phyloP scores from a whole-genome alignment of 2,797 vertebrate species.

The Argentina silus region DNA sequence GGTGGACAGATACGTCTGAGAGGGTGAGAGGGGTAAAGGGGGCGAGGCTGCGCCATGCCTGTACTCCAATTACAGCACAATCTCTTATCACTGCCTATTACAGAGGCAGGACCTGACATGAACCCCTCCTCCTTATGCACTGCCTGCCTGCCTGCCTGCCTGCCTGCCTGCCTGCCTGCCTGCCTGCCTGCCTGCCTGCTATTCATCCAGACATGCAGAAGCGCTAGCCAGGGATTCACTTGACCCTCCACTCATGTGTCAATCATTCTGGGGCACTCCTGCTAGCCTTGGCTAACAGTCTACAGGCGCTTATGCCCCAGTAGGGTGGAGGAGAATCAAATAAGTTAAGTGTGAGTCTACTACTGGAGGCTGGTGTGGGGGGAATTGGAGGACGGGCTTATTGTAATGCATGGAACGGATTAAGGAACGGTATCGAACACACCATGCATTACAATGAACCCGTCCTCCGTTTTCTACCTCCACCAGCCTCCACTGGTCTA shows the following conservation, averaged over 20 bases:
- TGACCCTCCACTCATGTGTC: neutral
- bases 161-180: neutral
- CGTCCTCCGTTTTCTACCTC: too few relatives aligned
- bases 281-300: neutral
- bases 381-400: too few relatives aligned
- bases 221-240: neutral
- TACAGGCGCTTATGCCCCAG: neutral
- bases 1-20: neutral
- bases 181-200: neutral
- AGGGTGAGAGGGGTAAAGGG: neutral
- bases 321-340: neutral
- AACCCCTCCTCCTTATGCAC: constrained; percentile 16
- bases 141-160: too few relatives aligned
- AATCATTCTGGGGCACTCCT: neutral
- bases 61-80: constrained; percentile 17
- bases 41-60: constrained; percentile 5
- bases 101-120: constrained; percentile 25
- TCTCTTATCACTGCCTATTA: constrained; percentile 35
- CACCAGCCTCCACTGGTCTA: too few relatives aligned
- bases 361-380: neutral
- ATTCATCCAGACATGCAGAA: neutral
- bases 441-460: too few relatives aligned
- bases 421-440: too few relatives aligned
- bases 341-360: neutral
- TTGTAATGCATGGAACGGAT: too few relatives aligned